These are phyloP conservation scores for Anniella stebbinsi DNA, from an alignment of 2,797 vertebrate species.

Conservation along the genomic window DNA sequence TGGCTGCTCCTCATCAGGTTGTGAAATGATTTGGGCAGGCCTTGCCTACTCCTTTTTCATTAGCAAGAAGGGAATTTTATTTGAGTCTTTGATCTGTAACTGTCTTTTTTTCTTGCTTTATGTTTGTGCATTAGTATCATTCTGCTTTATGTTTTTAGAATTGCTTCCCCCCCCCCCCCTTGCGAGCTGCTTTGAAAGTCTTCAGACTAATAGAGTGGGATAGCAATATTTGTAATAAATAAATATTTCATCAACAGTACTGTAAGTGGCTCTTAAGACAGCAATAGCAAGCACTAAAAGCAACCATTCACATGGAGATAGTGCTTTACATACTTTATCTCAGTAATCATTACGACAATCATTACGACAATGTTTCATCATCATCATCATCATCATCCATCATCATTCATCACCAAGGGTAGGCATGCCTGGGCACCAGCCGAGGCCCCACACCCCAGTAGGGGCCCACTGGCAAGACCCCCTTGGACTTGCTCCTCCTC, in stretches of 20 bases:
- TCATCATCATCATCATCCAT: too few relatives aligned
- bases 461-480: too few relatives aligned
- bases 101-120: neutral
- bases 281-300: conserved; percentile 14
- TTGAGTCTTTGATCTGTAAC: neutral
- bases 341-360: neutral
- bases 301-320: conserved; percentile 14
- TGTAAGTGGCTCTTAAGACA: conserved; percentile 21
- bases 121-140: neutral
- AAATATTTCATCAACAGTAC: neutral
- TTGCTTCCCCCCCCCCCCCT: neutral
- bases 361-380: neutral
- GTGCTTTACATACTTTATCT: conserved; percentile 26
- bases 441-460: too few relatives aligned
- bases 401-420: too few relatives aligned
- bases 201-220: conserved; percentile 21
- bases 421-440: too few relatives aligned
- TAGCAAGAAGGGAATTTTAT: neutral
- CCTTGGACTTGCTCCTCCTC: too few relatives aligned
- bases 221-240: conserved; percentile 32
- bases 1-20: neutral
- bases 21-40: neutral
- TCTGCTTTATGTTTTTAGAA: neutral
- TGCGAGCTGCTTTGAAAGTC: conserved; percentile 2
- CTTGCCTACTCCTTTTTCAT: neutral